phyloP scores from a whole-genome alignment of 2,113 vertebrate genomes.

The Chroicocephalus ridibundus region DNA sequence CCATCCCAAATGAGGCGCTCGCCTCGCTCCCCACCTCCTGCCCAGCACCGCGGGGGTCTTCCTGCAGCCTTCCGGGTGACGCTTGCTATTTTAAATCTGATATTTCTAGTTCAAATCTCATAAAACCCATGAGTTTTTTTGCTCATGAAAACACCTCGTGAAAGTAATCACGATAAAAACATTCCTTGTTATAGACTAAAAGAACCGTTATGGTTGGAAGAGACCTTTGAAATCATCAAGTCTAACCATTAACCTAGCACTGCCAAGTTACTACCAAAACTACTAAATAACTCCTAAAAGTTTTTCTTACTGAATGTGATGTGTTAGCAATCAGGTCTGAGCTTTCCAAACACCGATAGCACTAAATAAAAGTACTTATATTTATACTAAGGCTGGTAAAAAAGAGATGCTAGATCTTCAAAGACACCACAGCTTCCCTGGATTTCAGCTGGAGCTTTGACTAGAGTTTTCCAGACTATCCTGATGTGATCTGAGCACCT shows the following conservation, averaged over 20 bases:
- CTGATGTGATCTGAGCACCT: not conserved
- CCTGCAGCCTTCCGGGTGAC: not conserved
- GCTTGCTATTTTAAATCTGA: not conserved
- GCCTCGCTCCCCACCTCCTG: not conserved
- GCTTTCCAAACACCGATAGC: not conserved
- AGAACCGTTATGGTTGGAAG: not conserved
- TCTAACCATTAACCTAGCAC: not conserved
- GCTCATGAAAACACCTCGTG: not conserved
- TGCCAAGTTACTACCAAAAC: not conserved
- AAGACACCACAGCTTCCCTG: not conserved
- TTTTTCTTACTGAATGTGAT: not conserved
- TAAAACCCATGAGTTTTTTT: not conserved
- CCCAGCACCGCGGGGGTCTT: accelerated
- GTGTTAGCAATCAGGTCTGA: not conserved
- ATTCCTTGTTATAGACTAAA: not conserved
- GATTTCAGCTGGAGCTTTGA: not conserved
- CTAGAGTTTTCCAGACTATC: not conserved
- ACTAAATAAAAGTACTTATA: not conserved
- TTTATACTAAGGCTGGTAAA: not conserved
- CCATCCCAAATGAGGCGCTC: not conserved
- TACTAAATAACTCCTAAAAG: not conserved
- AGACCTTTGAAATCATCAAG: not conserved
- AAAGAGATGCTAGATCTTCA: not conserved
- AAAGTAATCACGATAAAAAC: not conserved
- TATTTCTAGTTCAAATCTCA: not conserved